Base-by-base conservation (phyloP, 2,888 invertebrate species). In the Dryococelus australis region DNA sequence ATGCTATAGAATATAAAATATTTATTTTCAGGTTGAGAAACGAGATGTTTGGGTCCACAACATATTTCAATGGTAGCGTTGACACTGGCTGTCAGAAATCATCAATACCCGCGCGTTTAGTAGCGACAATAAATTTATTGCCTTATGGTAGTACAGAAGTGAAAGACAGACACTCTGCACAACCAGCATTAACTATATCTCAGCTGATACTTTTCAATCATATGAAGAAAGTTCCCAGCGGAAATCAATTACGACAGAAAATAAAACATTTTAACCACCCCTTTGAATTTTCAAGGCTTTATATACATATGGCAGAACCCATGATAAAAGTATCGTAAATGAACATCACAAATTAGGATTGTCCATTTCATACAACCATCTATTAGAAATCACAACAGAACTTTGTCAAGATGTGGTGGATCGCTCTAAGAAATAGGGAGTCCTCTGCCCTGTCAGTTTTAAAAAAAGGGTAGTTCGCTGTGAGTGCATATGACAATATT, bases 401-500 rank as follows among this genome's bases (percentile, higher is more conserved):
- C 79, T 79, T 79, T 79, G 79, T 79, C 79, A 79, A 79, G 79
- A 79, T 79, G 79, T 79, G 10, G 4, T 79, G 10, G 4, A 6
- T 24, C n/a, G 79, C 27, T 24, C 79, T 24, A 79, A 79, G 79
- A 79, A 79, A 24, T 12, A 79, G 9, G 47, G 79, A 79, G 0
- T 79, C 79, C n/a, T 79, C 79, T 79, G 79, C 27, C 79, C 79
- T 79, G 2, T 24, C 79, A 26, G 20, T n/a, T n/a, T 79, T 79
- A 10, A 79, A 26, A 79, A 12, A 79, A 79, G 79, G 79, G n/a
- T 79, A 16, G 79, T 79, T 79, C 79, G 20, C 79, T 79, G 79
- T 79, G n/a, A 79, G 79, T 79, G 79, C 79, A 79, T 6, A 79
- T 79, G 79, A 79, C 79, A 79, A 79, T 79, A 79, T 79, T 27